A percentile compares a stretch with the other conserved stretches of the same genome.
phyloP scores from a whole-genome alignment of 2,113 vertebrate genomes.

The Columba janthina region DNA sequence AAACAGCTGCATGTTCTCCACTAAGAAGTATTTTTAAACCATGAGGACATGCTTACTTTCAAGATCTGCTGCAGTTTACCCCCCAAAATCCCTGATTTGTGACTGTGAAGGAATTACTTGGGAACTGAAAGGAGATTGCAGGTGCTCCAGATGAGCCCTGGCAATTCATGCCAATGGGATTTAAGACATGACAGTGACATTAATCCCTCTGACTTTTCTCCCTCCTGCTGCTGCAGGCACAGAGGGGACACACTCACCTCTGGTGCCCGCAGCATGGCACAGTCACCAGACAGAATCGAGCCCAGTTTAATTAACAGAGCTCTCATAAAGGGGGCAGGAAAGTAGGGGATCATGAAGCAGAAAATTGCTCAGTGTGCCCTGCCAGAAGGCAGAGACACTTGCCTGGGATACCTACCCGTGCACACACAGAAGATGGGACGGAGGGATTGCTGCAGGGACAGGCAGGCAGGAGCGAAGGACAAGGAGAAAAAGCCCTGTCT shows the following conservation, averaged over 20 bases:
- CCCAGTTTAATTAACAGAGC: not conserved
- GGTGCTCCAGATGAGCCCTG: not conserved
- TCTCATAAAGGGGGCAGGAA: not conserved
- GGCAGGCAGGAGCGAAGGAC: not conserved
- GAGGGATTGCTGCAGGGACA: not conserved
- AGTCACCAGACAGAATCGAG: not conserved
- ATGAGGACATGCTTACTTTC: not conserved
- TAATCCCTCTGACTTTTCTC: not conserved
- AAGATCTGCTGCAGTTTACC: not conserved
- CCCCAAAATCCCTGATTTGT: not conserved
- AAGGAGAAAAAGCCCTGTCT: not conserved
- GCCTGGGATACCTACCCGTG: not conserved
- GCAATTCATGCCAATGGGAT: not conserved
- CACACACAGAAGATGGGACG: not conserved
- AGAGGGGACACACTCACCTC: rapidly evolving
- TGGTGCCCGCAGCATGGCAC: not conserved
- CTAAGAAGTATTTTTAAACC: conserved; percentile 1
- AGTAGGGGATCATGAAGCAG: not conserved
- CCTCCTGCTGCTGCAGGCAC: not conserved
- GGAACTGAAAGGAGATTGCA: not conserved
- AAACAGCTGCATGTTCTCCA: not conserved
- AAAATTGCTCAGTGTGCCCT: not conserved
- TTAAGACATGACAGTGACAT: not conserved
- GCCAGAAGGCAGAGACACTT: not conserved
- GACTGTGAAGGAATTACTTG: not conserved